A percentile compares a stretch with the other conserved stretches of the same genome.
These are phyloP conservation scores for Onychostoma macrolepis DNA, from an alignment of 2,113 vertebrate genomes.

Conservation along the genomic window DNA sequence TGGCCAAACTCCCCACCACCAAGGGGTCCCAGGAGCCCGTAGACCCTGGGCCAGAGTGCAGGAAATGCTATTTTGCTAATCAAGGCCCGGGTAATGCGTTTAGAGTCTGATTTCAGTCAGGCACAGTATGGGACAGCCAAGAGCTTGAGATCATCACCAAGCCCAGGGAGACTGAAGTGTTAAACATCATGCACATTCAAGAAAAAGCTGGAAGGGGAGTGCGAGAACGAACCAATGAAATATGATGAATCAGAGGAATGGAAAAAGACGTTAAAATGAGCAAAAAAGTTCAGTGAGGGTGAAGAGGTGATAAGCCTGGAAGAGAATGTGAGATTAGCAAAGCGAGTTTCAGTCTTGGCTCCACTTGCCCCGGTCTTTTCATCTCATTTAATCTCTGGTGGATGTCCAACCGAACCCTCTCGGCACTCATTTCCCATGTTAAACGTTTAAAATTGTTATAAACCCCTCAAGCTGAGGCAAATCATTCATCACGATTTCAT, in stretches of 20 bases:
- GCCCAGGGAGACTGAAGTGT: constrained; percentile 15
- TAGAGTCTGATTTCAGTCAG: constrained; percentile 65
- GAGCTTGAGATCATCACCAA: constrained; percentile 67
- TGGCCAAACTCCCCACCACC: constrained; percentile 23
- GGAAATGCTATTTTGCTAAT: constrained; percentile 65
- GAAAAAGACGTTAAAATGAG: neutral
- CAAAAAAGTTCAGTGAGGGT: constrained; percentile 42
- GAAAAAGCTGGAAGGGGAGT: constrained; percentile 3
- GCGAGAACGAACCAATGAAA: neutral
- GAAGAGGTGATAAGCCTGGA: constrained; percentile 47
- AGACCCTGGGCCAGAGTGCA: constrained; percentile 24
- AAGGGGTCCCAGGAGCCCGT: neutral
- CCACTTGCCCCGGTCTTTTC: constrained; percentile 32
- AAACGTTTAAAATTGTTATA: constrained; percentile 23
- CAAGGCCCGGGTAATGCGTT: constrained; percentile 59
- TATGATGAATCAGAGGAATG: neutral
- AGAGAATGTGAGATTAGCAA: constrained; percentile 46
- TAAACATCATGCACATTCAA: constrained; percentile 44
- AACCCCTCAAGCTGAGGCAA: constrained; percentile 28
- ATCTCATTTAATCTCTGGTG: constrained; percentile 38
- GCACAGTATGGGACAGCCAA: constrained; percentile 55
- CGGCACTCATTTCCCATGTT: constrained; percentile 29
- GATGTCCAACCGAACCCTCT: constrained; percentile 22
- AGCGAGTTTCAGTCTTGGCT: constrained; percentile 15
- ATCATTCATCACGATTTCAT: constrained; percentile 16